Evolutionary conservation across 2,797 vertebrate genomes (phyloP).

Genomic region (Rhynchonycteris naso): DNA sequence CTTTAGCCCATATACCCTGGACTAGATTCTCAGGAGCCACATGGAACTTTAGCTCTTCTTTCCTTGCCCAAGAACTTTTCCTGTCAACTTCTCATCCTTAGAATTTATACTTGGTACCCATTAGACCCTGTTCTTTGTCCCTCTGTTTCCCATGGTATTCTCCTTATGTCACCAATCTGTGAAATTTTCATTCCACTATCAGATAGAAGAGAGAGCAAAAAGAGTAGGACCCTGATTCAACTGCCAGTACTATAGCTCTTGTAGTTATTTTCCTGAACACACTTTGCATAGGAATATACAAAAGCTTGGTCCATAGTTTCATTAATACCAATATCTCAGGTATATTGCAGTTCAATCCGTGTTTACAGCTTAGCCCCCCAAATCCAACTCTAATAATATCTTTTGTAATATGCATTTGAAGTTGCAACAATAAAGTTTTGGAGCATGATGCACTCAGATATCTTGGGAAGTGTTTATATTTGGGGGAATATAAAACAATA

Average conservation of each 20-base stretch:
- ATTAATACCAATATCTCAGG: not conserved
- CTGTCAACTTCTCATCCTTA: not conserved
- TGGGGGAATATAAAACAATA: not conserved
- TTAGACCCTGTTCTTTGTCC: not conserved
- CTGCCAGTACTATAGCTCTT: not conserved
- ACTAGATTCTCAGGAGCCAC: not conserved
- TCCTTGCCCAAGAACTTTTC: not conserved
- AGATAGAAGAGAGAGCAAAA: not conserved
- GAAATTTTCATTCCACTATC: not conserved
- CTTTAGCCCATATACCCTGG: not conserved
- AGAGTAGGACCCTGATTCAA: not conserved
- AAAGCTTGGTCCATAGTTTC: not conserved
- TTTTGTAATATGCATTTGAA: slow-evolving; percentile 8
- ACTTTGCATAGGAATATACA: not conserved
- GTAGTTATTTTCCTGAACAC: not conserved
- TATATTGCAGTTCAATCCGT: not conserved
- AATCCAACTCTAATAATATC: not conserved
- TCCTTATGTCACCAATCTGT: not conserved
- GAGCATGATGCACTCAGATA: not conserved
- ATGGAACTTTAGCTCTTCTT: not conserved
- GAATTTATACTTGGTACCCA: not conserved
- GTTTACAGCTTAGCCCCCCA: not conserved
- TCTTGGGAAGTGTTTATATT: not conserved
- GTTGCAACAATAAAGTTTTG: slow-evolving; percentile 23
- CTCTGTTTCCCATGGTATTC: not conserved